phyloP scores from a whole-genome alignment of 2,888 invertebrate genomes.

The Megaustenia siamemsis region DNA sequence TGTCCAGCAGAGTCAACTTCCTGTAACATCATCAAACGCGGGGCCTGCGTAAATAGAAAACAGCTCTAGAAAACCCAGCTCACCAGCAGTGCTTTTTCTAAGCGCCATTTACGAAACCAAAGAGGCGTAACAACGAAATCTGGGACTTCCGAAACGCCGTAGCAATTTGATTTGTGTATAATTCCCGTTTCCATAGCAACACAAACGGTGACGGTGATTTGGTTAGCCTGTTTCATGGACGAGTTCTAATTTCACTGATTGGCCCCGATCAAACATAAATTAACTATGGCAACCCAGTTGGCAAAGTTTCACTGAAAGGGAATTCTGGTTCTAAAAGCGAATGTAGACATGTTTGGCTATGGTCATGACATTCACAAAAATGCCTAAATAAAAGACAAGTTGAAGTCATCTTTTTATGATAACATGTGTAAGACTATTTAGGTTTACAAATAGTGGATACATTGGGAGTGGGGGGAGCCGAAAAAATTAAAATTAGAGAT shows the following conservation, averaged over 20 bases:
- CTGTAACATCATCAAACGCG: neutral
- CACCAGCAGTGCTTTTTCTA: neutral
- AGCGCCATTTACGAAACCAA: constrained; percentile 33
- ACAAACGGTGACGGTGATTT: constrained; percentile 51
- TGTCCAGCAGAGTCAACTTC: neutral
- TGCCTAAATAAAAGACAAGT: no score
- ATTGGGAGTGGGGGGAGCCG: no score
- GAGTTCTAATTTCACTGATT: constrained; percentile 44
- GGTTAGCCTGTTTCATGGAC: constrained; percentile 49
- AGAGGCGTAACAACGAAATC: constrained; percentile 50
- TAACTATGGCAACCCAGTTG: constrained; percentile 23
- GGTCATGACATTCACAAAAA: no score
- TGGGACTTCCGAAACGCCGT: constrained; percentile 42
- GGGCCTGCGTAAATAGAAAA: neutral
- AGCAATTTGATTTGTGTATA: constrained; percentile 53
- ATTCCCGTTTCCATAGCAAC: constrained; percentile 51
- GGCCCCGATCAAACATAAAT: constrained; percentile 47
- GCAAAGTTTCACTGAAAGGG: no score
- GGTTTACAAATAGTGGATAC: no score
- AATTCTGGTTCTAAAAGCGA: no score
- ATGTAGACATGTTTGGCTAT: no score
- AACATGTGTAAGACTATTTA: no score
- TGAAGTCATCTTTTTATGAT: no score
- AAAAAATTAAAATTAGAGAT: no score
- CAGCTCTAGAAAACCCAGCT: neutral